phyloP scores from a whole-genome alignment of 2,888 invertebrate genomes.

The Dioctria linearis region DNA sequence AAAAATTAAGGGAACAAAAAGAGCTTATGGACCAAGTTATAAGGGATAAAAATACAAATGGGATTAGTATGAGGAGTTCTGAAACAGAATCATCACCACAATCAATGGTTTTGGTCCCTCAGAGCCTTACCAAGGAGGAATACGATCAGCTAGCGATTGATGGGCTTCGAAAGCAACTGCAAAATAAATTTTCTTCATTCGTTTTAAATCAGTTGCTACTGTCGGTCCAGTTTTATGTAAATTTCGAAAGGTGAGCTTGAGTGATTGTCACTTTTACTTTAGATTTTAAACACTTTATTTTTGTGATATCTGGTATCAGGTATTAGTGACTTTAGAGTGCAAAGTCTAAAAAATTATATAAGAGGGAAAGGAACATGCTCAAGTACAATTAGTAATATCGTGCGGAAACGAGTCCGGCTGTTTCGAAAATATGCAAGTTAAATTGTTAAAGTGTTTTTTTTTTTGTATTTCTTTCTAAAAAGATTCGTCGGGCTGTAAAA shows the following conservation, averaged over 20 bases:
- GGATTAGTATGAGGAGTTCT: neutral
- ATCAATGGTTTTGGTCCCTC: neutral
- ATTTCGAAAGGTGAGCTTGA: conserved; percentile 78
- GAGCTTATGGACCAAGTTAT: neutral
- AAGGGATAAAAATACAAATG: conserved; percentile 25
- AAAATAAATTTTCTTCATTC: conserved; percentile 78
- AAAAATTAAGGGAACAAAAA: conserved; percentile 56
- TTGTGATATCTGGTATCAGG: neutral
- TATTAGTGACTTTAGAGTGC: neutral
- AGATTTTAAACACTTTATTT: no score
- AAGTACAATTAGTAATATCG: no score
- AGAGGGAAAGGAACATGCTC: no score
- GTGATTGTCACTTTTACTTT: neutral
- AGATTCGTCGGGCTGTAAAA: no score
- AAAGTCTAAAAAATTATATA: no score
- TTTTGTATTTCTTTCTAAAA: no score
- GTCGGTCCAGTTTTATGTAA: conserved; percentile 84
- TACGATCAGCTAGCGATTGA: conserved; percentile 70
- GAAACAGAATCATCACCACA: conserved; percentile 14
- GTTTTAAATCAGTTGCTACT: conserved; percentile 83
- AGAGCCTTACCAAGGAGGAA: conserved; percentile 11
- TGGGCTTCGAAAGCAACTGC: conserved; percentile 75
- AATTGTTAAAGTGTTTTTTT: no score
- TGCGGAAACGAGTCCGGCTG: no score
- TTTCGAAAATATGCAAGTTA: no score